phyloP scores from a whole-genome alignment of 2,797 vertebrate species.

The Hoplostethus atlanticus region DNA sequence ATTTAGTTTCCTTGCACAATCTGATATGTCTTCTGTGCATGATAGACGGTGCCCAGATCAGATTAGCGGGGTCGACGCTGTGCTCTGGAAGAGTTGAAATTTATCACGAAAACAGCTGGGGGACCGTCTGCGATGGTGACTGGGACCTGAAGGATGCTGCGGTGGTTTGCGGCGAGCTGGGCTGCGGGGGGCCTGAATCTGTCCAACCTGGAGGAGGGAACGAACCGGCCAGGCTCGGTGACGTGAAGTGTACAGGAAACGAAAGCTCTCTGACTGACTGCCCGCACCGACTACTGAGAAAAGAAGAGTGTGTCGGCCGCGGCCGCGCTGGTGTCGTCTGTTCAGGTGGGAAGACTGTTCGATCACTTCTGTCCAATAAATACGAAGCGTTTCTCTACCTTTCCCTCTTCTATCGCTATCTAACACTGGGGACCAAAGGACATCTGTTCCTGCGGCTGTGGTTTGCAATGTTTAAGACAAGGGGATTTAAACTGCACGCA shows the following conservation, averaged over 20 bases:
- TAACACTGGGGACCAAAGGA: background rate
- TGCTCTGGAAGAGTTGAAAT: slow-evolving; percentile 46
- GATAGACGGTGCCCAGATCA: background rate
- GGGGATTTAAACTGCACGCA: no score
- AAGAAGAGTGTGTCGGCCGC: background rate
- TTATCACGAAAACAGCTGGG: slow-evolving; percentile 22
- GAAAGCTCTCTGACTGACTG: slow-evolving; percentile 3
- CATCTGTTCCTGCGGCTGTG: no score
- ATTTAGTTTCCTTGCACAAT: background rate
- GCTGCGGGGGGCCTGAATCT: slow-evolving; percentile 2
- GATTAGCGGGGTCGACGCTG: slow-evolving; percentile 1
- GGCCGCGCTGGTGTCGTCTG: slow-evolving; percentile 22
- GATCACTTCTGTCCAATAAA: background rate
- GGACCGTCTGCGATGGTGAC: slow-evolving; percentile 11
- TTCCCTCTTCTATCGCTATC: background rate
- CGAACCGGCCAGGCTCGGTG: slow-evolving; percentile 22
- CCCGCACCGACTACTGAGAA: background rate
- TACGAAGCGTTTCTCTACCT: background rate
- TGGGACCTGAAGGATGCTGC: slow-evolving; percentile 12
- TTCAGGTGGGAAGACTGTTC: slow-evolving; percentile 20
- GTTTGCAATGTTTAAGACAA: no score
- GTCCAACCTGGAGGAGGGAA: slow-evolving; percentile 24
- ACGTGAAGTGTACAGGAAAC: slow-evolving; percentile 4
- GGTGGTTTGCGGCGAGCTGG: slow-evolving; percentile 36
- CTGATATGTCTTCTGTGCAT: background rate